Base-by-base conservation (phyloP, 2,113 vertebrate species). In the Galbula dea region DNA sequence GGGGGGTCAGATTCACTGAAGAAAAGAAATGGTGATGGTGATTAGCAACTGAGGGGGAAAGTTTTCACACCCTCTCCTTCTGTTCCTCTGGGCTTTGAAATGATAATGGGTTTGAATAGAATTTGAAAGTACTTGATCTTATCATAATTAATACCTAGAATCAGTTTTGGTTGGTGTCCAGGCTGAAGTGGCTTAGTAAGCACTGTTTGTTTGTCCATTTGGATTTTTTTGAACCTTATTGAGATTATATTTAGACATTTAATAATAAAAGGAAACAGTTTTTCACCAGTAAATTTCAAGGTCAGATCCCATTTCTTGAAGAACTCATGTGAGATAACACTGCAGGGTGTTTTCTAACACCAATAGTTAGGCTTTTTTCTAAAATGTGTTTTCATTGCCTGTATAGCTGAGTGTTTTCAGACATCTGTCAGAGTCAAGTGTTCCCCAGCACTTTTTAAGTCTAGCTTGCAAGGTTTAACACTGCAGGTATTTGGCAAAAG, bases 401-500 rank as follows among this genome's bases (percentile, higher is more conserved):
- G 36, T 77, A 19, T 58, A 74, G 77, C 51, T 66, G 79, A 74
- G 65, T 83, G 59, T 86, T 93, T 74, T 80, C 88, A 90, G 83
- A 55, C 68, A 81, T 85, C 75, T 88, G 77, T 80, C 9, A 7
- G 46, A 86, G 65, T 74, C 59, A 74, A 88, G 65, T 67, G 55
- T 71, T 94, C 68, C 79, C 79, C 48, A 55, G 55, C 9, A 27
- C 73, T 71, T 90, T 86, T 77, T 5, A 54, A 90, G 68, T 63
- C 15, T 36, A 55, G 80, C 79, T 83, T 77, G 83, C 76, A 91
- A 91, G 43, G 30, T 85, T 96, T 67, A 77, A 51, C 11, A 0
- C 90, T 88, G 24, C 79, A 81, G 79, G 79, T 95, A 81, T 93
- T 88, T 81, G 85, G 55, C 85, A 83, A 90, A 95, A 90, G 68